Evolutionary conservation across 2,888 invertebrate species (phyloP).

Genomic region (Plemyria rubiginata): DNA sequence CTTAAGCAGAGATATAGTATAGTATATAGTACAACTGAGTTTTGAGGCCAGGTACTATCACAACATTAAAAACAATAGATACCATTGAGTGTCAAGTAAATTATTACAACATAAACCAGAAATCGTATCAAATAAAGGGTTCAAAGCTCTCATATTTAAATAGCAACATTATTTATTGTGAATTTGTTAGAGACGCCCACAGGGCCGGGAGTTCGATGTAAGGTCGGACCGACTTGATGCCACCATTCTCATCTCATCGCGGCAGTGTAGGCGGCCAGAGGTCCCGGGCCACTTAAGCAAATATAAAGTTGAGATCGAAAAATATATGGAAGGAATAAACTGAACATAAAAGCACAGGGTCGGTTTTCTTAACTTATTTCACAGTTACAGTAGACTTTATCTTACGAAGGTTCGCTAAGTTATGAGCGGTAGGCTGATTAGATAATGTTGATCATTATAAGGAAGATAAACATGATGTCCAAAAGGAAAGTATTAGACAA

Average conservation of each 20-base stretch:
- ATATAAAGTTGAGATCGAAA: constrained; percentile 5
- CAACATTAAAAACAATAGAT: neutral
- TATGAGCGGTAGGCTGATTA: too few species aligned
- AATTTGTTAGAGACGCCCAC: constrained; percentile 24
- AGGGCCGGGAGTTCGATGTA: constrained; percentile 11
- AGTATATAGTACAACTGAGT: too few species aligned
- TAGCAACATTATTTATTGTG: constrained; percentile 24
- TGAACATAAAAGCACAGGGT: neutral
- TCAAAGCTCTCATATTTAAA: constrained; percentile 25
- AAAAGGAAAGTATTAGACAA: constrained; percentile 16
- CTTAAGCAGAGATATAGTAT: too few species aligned
- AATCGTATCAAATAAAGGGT: constrained; percentile 18
- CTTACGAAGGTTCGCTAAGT: too few species aligned
- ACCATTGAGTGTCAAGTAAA: neutral
- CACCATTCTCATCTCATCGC: constrained; percentile 11
- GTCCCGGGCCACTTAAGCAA: constrained; percentile 10
- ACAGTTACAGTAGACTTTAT: too few species aligned
- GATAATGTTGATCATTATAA: too few species aligned
- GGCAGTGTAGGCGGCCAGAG: constrained; percentile 15
- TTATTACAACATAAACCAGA: constrained; percentile 10
- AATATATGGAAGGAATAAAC: constrained; percentile 3
- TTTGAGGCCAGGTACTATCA: too few species aligned
- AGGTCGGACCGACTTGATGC: constrained; percentile 15
- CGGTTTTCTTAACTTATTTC: too few species aligned
- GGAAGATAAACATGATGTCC: constrained; percentile 15